Evolutionary conservation across 1,140 invertebrate genomes (phyloP).

Genomic region (Saccostrea echinata): DNA sequence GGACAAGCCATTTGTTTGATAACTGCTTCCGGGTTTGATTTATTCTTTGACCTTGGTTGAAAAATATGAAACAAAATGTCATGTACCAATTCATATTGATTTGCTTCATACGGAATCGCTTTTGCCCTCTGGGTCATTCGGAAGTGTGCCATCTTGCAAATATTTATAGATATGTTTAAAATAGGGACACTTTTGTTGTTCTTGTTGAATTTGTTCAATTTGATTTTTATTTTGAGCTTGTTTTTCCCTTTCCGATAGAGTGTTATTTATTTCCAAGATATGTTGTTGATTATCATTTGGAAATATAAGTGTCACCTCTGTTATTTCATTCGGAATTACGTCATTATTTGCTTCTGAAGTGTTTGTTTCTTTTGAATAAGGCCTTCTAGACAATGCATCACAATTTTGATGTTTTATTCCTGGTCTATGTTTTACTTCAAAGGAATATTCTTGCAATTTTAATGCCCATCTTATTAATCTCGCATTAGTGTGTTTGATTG

Average conservation of each 20-base stretch:
- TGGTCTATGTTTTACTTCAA: no score
- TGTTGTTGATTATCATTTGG: background rate
- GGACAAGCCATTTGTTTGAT: constrained; percentile 56
- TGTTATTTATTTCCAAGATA: background rate
- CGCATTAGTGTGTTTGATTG: no score
- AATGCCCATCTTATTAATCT: no score
- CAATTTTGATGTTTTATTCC: background rate
- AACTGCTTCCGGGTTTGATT: background rate
- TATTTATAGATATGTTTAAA: background rate
- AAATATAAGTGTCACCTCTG: background rate
- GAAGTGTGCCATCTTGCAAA: background rate
- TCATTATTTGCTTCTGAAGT: background rate
- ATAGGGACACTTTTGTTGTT: background rate
- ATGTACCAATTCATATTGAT: constrained; percentile 52
- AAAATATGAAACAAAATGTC: constrained; percentile 50
- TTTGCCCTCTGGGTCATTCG: constrained; percentile 39
- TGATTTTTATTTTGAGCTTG: background rate
- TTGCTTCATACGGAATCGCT: constrained; percentile 35
- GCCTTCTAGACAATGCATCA: background rate
- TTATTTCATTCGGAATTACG: background rate
- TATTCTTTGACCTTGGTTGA: background rate
- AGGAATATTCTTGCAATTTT: background rate
- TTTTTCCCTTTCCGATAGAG: background rate
- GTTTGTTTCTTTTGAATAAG: background rate
- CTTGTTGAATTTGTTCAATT: background rate